Percentiles rank a stretch among this genome's conserved stretches.
Conservation (phyloP, 2,113 vertebrate species). For the Sorex fumeus region DNA sequence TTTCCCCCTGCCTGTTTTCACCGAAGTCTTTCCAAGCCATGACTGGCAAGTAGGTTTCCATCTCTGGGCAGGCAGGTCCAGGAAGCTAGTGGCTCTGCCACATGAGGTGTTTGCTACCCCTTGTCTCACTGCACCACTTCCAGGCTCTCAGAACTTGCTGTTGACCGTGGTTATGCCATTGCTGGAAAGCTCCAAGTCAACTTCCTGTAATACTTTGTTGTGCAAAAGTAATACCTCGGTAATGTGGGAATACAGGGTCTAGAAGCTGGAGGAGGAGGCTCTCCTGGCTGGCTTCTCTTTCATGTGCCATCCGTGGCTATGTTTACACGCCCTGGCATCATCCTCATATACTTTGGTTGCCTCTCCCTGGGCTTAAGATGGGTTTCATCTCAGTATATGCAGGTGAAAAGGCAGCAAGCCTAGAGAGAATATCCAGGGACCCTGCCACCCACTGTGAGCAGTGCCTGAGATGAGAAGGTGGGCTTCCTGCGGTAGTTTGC, state of each 20-base stretch:
- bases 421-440: no score
- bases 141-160: neutral
- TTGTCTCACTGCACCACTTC: rapidly evolving
- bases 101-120: neutral
- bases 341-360: neutral
- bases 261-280: neutral
- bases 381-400: rapidly evolving
- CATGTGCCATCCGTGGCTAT: neutral
- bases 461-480: rapidly evolving
- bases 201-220: rapidly evolving
- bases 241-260: rapidly evolving
- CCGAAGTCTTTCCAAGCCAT: neutral
- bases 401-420: no score
- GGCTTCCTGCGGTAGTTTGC: neutral
- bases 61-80: rapidly evolving
- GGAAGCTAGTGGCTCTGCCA: neutral
- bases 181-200: neutral
- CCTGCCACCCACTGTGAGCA: neutral
- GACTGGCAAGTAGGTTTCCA: neutral
- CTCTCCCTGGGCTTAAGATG: rapidly evolving
- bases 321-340: neutral
- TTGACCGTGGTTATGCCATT: neutral
- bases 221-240: neutral
- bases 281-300: neutral
- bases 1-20: no score